A percentile compares a stretch with the other conserved stretches of the same genome.
phyloP scores from a whole-genome alignment of 1,140 invertebrate genomes.

The Drosophila oshimai region DNA sequence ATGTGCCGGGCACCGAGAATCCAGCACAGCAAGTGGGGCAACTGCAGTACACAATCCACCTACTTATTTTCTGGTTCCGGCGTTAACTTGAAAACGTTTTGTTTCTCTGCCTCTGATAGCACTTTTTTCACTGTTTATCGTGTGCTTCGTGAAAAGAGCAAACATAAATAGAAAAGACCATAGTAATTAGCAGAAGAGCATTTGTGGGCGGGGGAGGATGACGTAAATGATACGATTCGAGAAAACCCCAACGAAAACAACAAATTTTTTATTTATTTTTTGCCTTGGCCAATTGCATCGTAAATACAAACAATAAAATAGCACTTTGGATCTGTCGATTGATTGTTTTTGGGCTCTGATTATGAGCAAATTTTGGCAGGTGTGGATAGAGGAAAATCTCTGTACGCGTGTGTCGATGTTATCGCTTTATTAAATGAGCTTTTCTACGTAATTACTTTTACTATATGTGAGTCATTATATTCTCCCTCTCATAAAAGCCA shows the following conservation, averaged over 20 bases:
- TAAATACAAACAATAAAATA: conserved; percentile 13
- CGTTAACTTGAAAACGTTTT: conserved; percentile 8
- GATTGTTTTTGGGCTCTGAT: conserved; percentile 5
- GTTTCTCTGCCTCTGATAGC: neutral
- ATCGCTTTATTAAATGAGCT: neutral
- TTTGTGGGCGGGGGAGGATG: conserved; percentile 7
- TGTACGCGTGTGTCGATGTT: neutral
- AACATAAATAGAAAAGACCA: neutral
- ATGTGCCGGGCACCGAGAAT: conserved; percentile 49
- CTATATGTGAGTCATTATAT: neutral
- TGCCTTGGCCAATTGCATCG: conserved; percentile 1
- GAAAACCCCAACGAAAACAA: neutral
- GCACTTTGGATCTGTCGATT: conserved; percentile 13
- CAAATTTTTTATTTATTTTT: conserved; percentile 2
- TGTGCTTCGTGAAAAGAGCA: neutral
- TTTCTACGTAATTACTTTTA: neutral
- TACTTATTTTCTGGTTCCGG: conserved; percentile 14
- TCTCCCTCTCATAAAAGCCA: neutral
- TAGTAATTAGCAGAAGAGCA: conserved; percentile 17
- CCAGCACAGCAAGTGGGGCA: conserved; percentile 19
- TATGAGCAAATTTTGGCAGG: neutral
- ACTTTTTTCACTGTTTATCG: neutral
- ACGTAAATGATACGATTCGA: conserved; percentile 6
- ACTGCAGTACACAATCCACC: conserved; percentile 4
- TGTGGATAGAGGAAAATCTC: neutral